These are phyloP conservation scores for Sclerodermus sp. DNA, from an alignment of 2,888 invertebrate species.

Conservation along the genomic window DNA sequence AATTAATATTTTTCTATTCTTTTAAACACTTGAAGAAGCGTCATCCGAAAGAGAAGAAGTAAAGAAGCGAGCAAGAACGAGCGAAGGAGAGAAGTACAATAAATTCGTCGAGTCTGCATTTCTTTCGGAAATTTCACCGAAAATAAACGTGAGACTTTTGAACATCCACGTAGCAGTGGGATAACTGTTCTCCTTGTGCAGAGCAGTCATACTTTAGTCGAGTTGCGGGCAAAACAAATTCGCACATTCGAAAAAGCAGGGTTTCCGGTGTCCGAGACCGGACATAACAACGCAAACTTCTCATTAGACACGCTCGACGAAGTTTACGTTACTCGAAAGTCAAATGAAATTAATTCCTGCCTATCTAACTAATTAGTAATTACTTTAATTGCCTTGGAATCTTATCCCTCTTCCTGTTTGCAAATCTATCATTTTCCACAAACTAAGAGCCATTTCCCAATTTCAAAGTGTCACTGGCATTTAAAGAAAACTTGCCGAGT, in stretches of 20 bases:
- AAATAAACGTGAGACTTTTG: constrained; percentile 6
- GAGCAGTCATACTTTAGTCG: neutral
- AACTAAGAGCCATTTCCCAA: too few species aligned
- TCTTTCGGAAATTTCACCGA: constrained; percentile 7
- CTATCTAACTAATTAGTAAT: constrained; percentile 14
- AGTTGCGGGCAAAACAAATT: neutral
- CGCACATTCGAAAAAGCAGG: constrained; percentile 1
- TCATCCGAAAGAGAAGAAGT: too few species aligned
- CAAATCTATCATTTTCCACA: too few species aligned
- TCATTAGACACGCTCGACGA: constrained; percentile 32
- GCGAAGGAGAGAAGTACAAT: too few species aligned
- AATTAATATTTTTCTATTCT: too few species aligned
- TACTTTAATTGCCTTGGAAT: constrained; percentile 9
- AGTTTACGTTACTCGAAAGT: constrained; percentile 12
- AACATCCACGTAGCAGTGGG: neutral
- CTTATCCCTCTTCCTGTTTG: neutral
- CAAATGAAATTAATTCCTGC: constrained; percentile 19
- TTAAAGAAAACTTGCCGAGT: too few species aligned
- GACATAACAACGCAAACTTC: constrained; percentile 12
- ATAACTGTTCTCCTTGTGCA: constrained; percentile 7
- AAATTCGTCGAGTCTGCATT: constrained; percentile 1
- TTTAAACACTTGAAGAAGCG: too few species aligned
- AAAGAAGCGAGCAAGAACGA: too few species aligned
- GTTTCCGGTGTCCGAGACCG: constrained; percentile 16
- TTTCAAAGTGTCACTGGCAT: too few species aligned